Evolutionary conservation across 2,113 vertebrate species (phyloP).

Genomic region (Origma solitaria): DNA sequence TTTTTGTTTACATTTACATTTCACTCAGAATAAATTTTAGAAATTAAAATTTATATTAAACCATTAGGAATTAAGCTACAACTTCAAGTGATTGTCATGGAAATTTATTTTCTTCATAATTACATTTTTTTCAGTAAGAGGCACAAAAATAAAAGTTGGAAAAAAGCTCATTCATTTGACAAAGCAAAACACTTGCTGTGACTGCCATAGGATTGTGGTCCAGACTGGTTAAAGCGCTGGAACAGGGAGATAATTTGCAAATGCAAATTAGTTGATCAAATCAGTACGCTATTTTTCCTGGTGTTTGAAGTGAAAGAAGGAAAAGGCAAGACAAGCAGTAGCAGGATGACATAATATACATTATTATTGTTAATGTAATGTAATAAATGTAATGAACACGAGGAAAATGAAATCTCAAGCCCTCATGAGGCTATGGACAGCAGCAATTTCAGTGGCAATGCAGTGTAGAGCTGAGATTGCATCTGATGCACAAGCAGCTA

Average conservation of each 20-base stretch:
- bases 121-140: not conserved
- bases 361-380: not conserved
- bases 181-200: not conserved
- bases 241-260: constrained; percentile 39
- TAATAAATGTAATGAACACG: not conserved
- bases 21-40: not conserved
- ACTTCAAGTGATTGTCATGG: not conserved
- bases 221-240: constrained; percentile 13
- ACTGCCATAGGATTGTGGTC: not conserved
- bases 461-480: not conserved
- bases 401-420: not conserved
- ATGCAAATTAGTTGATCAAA: constrained; percentile 43
- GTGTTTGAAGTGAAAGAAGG: not conserved
- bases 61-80: not conserved
- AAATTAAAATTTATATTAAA: not conserved
- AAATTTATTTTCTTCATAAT: constrained; percentile 16
- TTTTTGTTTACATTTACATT: not conserved
- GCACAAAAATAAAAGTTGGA: not conserved
- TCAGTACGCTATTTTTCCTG: not conserved
- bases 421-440: not conserved
- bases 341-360: not conserved
- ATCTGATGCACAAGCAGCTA: not conserved
- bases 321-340: not conserved
- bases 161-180: not conserved
- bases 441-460: not conserved